phyloP scores from a whole-genome alignment of 2,888 invertebrate genomes.

The Drosophila aldrichi region DNA sequence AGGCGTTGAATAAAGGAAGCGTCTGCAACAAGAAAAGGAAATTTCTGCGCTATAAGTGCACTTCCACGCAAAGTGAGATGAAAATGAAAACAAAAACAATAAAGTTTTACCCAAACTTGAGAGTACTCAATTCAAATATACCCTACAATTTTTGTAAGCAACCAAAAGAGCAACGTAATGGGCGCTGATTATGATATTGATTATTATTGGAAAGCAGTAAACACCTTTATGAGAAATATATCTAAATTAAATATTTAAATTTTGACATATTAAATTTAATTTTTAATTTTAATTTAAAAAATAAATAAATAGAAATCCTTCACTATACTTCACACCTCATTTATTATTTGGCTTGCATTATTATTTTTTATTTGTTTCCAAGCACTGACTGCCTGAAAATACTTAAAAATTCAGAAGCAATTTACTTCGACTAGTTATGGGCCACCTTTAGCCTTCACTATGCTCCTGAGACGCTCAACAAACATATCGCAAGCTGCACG shows the following conservation, averaged over 20 bases:
- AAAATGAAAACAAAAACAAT: slow-evolving; percentile 51
- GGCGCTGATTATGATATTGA: too few relatives aligned
- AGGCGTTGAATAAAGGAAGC: slow-evolving; percentile 64
- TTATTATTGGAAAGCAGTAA: too few relatives aligned
- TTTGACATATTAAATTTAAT: too few relatives aligned
- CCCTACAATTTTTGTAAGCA: not conserved
- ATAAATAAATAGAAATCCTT: too few relatives aligned
- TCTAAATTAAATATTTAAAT: too few relatives aligned
- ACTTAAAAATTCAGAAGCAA: not conserved
- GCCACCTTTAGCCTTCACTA: too few relatives aligned
- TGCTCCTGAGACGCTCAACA: not conserved
- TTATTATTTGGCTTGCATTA: too few relatives aligned
- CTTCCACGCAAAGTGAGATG: slow-evolving; percentile 73
- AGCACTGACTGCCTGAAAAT: not conserved
- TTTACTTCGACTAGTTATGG: not conserved
- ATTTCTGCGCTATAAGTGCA: slow-evolving; percentile 76
- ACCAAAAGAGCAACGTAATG: too few relatives aligned
- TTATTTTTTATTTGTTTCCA: not conserved
- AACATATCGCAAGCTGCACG: not conserved
- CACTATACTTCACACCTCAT: too few relatives aligned
- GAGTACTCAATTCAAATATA: slow-evolving; percentile 30
- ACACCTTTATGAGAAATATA: too few relatives aligned
- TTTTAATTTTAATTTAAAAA: too few relatives aligned
- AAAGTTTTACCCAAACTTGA: slow-evolving; percentile 12
- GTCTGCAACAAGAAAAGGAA: slow-evolving; percentile 77